Evolutionary conservation across 2,797 vertebrate species (phyloP).

Genomic region (Melopsittacus undulatus): DNA sequence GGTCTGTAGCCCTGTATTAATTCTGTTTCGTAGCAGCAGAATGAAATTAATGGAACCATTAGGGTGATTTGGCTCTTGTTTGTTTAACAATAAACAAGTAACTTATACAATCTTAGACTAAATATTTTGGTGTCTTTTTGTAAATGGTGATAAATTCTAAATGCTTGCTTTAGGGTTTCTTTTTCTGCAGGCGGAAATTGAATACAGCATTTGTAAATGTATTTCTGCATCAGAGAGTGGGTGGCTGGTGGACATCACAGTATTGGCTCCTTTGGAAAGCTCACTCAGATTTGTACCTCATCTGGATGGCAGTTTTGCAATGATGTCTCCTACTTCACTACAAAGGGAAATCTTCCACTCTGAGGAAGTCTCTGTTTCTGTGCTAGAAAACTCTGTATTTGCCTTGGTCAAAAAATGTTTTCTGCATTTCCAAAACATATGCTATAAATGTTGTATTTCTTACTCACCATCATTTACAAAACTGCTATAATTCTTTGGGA

Average conservation of each 20-base stretch:
- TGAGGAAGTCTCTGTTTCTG: not conserved
- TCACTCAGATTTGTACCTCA: not conserved
- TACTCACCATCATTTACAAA: not conserved
- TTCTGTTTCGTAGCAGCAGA: not conserved
- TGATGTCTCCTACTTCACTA: not conserved
- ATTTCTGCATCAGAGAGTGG: not conserved
- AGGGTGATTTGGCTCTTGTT: not conserved
- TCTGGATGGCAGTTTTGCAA: not conserved
- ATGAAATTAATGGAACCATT: not conserved
- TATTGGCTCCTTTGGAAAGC: not conserved
- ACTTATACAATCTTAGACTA: not conserved
- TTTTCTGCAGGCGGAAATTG: not conserved
- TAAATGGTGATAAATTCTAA: not conserved
- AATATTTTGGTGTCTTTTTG: not conserved
- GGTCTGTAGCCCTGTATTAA: not conserved
- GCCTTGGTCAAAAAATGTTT: not conserved
- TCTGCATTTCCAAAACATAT: not conserved
- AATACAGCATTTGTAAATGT: not conserved
- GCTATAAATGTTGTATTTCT: not conserved
- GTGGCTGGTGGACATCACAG: not conserved
- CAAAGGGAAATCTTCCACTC: not conserved
- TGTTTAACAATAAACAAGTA: not conserved
- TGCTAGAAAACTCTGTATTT: not conserved
- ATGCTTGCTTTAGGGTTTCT: not conserved
- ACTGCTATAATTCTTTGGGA: not conserved